Conservation (phyloP, 23 tunicate genomes). For the Botrylloides violaceus region DNA sequence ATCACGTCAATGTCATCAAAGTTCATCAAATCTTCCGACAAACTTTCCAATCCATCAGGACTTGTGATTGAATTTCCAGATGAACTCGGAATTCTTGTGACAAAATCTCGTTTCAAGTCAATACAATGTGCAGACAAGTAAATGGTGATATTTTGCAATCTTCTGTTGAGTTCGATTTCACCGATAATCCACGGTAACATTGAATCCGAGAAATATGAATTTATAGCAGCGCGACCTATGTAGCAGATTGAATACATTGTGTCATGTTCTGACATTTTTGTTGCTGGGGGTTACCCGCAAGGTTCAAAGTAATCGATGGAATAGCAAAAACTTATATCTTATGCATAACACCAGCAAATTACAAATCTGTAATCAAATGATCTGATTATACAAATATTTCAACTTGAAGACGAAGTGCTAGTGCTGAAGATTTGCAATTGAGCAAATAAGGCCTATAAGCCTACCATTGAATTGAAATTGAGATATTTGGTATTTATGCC, state of each 20-base stretch:
- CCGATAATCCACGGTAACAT: conserved; percentile 52
- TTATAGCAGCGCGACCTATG: conserved; percentile 8
- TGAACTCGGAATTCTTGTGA: conserved; percentile 6
- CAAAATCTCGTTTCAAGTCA: conserved; percentile 1
- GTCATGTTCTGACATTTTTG: background rate
- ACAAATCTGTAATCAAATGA: no score
- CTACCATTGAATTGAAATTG: no score
- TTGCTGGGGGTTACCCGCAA: no score
- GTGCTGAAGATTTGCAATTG: no score
- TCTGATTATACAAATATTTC: no score
- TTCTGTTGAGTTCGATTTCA: conserved; percentile 21
- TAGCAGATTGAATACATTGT: background rate
- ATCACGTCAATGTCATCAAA: conserved; percentile 11
- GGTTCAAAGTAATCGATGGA: no score
- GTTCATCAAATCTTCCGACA: conserved; percentile 7
- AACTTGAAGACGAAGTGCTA: no score
- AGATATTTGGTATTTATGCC: no score
- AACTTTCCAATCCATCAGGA: conserved; percentile 1
- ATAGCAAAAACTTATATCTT: no score
- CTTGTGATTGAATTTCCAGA: conserved; percentile 5
- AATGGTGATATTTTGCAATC: conserved; percentile 1
- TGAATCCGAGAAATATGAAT: conserved; percentile 26
- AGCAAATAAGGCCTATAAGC: no score
- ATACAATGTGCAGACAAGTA: background rate
- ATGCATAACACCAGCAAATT: no score